A percentile compares a stretch with the other conserved stretches of the same genome.
phyloP scores from a whole-genome alignment of 2,797 vertebrate species.

The Ambastaia sidthimunki region DNA sequence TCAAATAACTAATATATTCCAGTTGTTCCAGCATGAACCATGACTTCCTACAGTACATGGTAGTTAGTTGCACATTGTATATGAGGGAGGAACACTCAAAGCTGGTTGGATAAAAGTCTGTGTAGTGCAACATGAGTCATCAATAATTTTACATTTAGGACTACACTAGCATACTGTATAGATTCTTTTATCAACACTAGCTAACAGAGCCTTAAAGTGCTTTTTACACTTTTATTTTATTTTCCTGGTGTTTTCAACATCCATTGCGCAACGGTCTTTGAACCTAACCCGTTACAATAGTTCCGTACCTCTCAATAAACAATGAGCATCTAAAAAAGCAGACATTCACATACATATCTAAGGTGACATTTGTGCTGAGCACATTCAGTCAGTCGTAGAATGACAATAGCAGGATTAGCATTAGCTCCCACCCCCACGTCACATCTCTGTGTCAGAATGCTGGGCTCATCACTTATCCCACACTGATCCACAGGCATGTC shows the following conservation, averaged over 20 bases:
- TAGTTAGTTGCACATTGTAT: not conserved
- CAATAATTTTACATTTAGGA: not conserved
- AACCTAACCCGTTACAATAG: constrained; percentile 4
- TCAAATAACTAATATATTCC: not conserved
- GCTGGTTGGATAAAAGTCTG: not conserved
- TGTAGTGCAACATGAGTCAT: not conserved
- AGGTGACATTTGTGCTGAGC: constrained; percentile 56
- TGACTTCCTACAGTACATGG: not conserved
- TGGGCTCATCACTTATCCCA: constrained; percentile 47
- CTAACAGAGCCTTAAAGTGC: too few relatives aligned
- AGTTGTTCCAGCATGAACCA: not conserved
- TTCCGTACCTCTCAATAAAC: constrained; percentile 30
- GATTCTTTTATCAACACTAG: too few relatives aligned
- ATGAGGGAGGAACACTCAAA: not conserved
- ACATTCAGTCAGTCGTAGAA: constrained; percentile 45
- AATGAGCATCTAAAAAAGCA: constrained; percentile 31
- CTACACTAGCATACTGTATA: not conserved
- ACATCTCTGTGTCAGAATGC: constrained; percentile 50
- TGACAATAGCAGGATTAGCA: constrained; percentile 50
- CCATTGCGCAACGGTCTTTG: constrained; percentile 9
- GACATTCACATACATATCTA: constrained; percentile 42
- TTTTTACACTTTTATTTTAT: not conserved
- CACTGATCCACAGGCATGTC: constrained; percentile 37
- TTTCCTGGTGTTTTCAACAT: not conserved
- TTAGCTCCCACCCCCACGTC: constrained; percentile 43